Base-by-base conservation (phyloP, 2,888 invertebrate genomes). In the Steinernema hermaphroditum region DNA sequence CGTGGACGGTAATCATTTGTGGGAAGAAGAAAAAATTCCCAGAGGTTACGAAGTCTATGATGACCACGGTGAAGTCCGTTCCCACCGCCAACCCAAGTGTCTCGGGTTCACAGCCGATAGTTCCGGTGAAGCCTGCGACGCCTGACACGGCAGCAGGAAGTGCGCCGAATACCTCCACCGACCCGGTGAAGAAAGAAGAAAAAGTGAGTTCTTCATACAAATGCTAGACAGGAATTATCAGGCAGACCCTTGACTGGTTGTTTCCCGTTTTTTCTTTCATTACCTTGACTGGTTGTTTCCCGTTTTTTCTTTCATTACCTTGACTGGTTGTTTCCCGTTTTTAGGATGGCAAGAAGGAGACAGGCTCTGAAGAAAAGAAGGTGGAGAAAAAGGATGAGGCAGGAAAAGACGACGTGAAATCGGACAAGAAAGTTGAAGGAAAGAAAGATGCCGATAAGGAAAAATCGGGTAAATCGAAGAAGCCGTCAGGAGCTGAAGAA, bases 1-100 rank as follows among this genome's bases (percentile, higher is more conserved):
- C 62, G 32, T 62, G 62, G 62, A 32, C 62, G 32, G 9, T 62
- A 9, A 29, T 62, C 29, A 16, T 62, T 1, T 62, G 62, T 32
- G 62, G 32, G 2, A 62, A 62, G 16, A 62, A 62, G 62, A 62
- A 62, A 19, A 27, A 29, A 2, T 14, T 19, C 1, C 62, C 62
- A 16, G 22, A 19, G 9, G 32, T 32, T 1, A 62, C 62, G 14
- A 62, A 62, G 29, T 62, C 62, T 2, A 62, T 62, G 62, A 24
- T 62, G 27, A 62, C 29, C 16, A 62, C 29, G 2, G 19, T 14
- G 16, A 14, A n/a, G 12, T 9, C 54, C 54, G 54, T 29, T 62
- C 32, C 62, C 12, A 6, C 32, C 9, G 62, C 32, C 9, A 32
- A 32, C 22, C 29, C 62, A 32, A 16, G 27, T 32, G 29, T n/a